Evolutionary conservation across 2,888 invertebrate genomes (phyloP).

Genomic region (Sphinx pinastri): DNA sequence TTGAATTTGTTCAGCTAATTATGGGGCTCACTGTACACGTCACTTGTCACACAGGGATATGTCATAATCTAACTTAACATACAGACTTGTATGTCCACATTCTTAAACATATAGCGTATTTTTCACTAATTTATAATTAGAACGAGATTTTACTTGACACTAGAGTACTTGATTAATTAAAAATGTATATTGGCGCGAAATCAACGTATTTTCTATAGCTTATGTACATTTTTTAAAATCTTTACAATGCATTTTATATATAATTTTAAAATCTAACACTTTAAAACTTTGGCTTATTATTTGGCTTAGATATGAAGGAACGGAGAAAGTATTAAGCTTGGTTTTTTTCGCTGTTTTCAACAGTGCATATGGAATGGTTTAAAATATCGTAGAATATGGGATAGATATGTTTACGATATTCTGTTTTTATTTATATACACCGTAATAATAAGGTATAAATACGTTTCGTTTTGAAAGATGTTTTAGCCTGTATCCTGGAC

Average conservation of each 20-base stretch:
- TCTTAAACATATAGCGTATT: constrained; percentile 39
- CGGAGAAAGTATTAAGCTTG: constrained; percentile 43
- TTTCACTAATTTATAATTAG: constrained; percentile 34
- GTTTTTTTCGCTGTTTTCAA: not conserved
- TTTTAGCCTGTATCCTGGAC: not conserved
- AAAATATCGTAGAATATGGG: not conserved
- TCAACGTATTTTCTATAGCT: constrained; percentile 34
- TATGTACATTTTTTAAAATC: constrained; percentile 37
- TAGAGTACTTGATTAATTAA: constrained; percentile 62
- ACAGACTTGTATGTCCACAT: constrained; percentile 39
- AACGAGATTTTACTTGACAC: constrained; percentile 51
- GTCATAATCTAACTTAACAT: constrained; percentile 33
- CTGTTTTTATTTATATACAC: not conserved
- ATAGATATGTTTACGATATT: constrained; percentile 16
- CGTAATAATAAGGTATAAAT: not conserved
- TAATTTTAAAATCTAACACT: constrained; percentile 47
- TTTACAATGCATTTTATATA: constrained; percentile 39
- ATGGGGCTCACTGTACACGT: not conserved
- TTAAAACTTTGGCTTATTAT: constrained; percentile 75
- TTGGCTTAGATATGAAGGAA: constrained; percentile 69
- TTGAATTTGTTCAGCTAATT: too few relatives aligned
- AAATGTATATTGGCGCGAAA: constrained; percentile 52
- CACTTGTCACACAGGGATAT: constrained; percentile 20
- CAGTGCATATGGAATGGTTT: not conserved
- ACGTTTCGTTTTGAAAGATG: not conserved